phyloP scores from a whole-genome alignment of 1,140 invertebrate genomes.

The Laodelphax striatellus region DNA sequence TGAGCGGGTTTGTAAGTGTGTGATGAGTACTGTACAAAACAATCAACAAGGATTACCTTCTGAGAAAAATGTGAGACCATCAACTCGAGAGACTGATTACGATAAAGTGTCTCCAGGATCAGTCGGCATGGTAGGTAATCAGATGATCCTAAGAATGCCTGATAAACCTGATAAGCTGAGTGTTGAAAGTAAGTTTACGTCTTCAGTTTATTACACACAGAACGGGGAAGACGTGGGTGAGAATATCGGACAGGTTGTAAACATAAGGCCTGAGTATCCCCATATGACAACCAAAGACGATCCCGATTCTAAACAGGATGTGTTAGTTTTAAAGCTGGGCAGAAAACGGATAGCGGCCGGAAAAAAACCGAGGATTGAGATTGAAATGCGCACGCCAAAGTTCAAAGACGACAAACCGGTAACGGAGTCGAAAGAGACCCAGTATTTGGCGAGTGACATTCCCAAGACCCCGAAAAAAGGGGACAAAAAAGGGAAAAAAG shows the following conservation, averaged over 20 bases:
- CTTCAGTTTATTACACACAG: background rate
- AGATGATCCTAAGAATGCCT: background rate
- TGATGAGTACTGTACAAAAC: no score
- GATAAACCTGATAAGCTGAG: background rate
- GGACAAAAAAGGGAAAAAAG: background rate
- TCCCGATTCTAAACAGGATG: background rate
- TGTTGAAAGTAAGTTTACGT: background rate
- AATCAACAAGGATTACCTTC: no score
- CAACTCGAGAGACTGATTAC: no score
- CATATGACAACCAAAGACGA: background rate
- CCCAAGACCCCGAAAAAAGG: background rate
- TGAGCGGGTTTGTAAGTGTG: no score
- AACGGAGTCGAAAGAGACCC: background rate
- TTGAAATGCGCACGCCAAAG: background rate
- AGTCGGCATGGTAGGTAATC: background rate
- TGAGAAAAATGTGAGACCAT: no score
- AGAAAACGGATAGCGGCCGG: background rate
- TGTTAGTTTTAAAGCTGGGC: background rate
- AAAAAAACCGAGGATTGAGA: background rate
- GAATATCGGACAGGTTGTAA: background rate
- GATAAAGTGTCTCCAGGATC: background rate
- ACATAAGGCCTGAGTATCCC: background rate
- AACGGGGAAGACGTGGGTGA: background rate
- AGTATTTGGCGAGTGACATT: background rate
- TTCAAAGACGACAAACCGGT: background rate